phyloP scores from a whole-genome alignment of 1,140 invertebrate species.

The Triops cancriformis region DNA sequence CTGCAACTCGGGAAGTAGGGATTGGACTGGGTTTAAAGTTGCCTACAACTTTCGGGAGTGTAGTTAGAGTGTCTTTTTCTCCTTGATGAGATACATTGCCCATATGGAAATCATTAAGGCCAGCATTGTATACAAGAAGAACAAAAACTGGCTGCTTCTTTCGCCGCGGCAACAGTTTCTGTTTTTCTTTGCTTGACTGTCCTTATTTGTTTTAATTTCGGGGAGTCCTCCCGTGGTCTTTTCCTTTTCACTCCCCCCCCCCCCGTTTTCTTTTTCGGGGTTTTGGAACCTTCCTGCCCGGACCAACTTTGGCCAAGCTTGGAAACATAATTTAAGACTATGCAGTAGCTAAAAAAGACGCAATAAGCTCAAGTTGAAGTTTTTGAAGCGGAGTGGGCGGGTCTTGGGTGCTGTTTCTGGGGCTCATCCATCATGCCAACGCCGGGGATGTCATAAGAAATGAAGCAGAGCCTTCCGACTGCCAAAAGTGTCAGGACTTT shows the following conservation, averaged over 20 bases:
- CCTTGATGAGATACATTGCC: conserved; percentile 9
- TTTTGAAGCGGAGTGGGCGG: background rate
- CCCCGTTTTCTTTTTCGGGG: background rate
- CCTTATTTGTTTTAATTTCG: background rate
- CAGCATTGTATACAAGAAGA: conserved; percentile 6
- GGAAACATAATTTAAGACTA: background rate
- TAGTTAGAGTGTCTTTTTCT: background rate
- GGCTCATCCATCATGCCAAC: conserved; percentile 8
- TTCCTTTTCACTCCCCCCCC: background rate
- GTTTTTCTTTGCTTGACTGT: conserved; percentile 1
- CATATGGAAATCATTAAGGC: conserved; percentile 7
- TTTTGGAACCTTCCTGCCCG: background rate
- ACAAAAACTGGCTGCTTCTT: background rate
- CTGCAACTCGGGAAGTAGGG: background rate
- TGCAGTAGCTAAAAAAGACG: background rate
- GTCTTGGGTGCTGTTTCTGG: background rate
- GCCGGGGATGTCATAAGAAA: conserved; percentile 10
- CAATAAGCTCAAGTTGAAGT: background rate
- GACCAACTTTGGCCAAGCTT: background rate
- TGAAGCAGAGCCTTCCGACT: conserved; percentile 3
- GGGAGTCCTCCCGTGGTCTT: background rate
- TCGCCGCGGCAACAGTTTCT: background rate
- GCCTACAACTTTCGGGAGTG: no score
- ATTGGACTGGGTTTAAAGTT: background rate
- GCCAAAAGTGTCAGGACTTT: conserved; percentile 10